Evolutionary conservation across 2,797 vertebrate genomes (phyloP), one percentile per base, ranked within the genome.

Genomic region (Poecile montanus): DNA sequence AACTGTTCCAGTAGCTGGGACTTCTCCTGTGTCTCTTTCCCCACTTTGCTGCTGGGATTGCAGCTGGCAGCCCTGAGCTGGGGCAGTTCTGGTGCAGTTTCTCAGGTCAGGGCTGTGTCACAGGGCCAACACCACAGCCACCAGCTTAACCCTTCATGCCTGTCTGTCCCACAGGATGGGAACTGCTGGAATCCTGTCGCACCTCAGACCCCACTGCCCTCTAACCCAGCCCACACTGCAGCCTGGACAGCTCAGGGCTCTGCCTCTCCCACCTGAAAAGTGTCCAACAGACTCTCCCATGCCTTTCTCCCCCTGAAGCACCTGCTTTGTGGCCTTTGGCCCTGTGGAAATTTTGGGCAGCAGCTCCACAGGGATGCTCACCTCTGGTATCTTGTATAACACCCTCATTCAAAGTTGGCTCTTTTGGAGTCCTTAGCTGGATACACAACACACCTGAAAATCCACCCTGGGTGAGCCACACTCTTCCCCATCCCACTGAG

Each of bases 381-480:
- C 13, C 13, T 53, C 73, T 67, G 60, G 2, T 65, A 13, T 18
- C 45, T 23, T 61, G 11, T 63, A 16, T 16, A 60, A 67, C 20
- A 7, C 13, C 19, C 18, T 38, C 7, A 0, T 57, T 68, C 29
- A 14, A 0, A 0, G 0, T 8, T 30, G 36, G 25, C 62, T 74
- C 29, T 34, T 36, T 1, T 6, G 44, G 9, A 34, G 22, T 50
- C 32, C 32, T 71, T 29, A 53, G 38, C 63, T 50, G 53, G 18
- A 36, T 2, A 20, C 53, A 85, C 50, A 50, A 8, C n/a, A 42
- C 32, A 67, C 27, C 27, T 58, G 14, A 27, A 29, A 57, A 40
- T 85, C 50, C 22, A 83, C 45, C 57, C 45, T 25, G 36, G 3
- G 2, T 44, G 30, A 62, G 32, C 36, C 27, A 56, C 2, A 1